Percentiles rank a stretch among this genome's conserved stretches.
Evolutionary conservation across 2,888 invertebrate species (phyloP).

Genomic region (Stictocephala bisonia): DNA sequence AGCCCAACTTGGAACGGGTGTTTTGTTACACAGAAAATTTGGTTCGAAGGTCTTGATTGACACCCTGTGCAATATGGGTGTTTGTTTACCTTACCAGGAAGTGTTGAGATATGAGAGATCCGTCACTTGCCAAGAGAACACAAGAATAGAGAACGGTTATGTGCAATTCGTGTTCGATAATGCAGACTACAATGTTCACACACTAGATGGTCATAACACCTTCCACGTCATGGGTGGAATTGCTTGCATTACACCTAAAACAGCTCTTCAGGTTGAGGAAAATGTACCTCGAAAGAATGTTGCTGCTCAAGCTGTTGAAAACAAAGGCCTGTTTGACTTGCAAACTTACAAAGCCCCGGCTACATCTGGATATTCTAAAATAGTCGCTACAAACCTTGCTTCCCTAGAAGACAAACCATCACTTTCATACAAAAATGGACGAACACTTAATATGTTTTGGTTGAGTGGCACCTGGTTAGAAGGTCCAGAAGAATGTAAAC

Average conservation of each 20-base stretch:
- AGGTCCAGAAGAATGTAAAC: neutral
- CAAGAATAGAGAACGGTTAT: neutral
- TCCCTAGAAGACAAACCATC: slow-evolving; percentile 2
- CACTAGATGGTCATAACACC: neutral
- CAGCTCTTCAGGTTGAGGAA: slow-evolving; percentile 4
- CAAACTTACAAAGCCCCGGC: slow-evolving; percentile 4
- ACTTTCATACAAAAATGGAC: neutral
- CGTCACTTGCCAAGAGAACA: slow-evolving; percentile 1
- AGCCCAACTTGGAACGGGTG: slow-evolving; percentile 7
- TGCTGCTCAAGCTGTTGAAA: slow-evolving; percentile 5
- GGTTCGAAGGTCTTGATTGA: slow-evolving; percentile 18
- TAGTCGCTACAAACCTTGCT: too few species aligned
- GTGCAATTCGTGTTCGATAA: neutral
- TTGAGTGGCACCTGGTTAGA: too few species aligned
- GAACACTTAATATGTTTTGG: too few species aligned
- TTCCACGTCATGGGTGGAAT: slow-evolving; percentile 19
- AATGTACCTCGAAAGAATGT: slow-evolving; percentile 18
- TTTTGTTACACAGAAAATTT: neutral
- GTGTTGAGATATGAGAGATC: neutral
- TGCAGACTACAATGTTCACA: slow-evolving; percentile 8
- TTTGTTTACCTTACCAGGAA: neutral
- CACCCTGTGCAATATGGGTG: neutral
- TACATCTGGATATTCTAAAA: neutral
- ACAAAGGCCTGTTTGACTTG: neutral
- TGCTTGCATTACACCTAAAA: slow-evolving; percentile 17